A percentile compares a stretch with the other conserved stretches of the same genome.
Conservation (phyloP, 2,113 vertebrate genomes). For the Cyrtonyx montezumae region DNA sequence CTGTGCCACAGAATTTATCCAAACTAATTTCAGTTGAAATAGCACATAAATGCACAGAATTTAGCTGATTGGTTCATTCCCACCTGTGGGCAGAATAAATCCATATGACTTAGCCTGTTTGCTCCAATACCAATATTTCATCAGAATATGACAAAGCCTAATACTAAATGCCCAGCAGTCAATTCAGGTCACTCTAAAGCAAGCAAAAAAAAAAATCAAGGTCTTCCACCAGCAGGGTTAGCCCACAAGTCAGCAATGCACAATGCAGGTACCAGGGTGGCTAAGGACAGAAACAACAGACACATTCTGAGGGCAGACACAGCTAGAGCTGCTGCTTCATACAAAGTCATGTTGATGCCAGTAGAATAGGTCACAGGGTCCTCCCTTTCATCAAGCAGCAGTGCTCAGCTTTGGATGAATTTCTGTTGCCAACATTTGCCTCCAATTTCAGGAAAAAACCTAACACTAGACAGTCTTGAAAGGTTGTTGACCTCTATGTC, state of each 20-base stretch:
- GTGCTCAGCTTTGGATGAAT: neutral
- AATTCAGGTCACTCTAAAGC: neutral
- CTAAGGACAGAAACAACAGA: neutral
- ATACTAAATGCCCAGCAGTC: neutral
- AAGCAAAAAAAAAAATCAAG: neutral
- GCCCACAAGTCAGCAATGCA: no score
- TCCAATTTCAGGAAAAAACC: neutral
- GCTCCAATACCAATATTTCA: neutral
- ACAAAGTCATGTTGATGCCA: neutral
- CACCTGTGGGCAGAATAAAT: neutral
- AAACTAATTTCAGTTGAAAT: neutral
- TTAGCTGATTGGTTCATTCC: neutral
- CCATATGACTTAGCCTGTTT: neutral
- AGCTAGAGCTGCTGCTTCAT: neutral
- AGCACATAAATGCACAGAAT: neutral
- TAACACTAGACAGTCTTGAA: neutral
- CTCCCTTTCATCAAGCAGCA: neutral
- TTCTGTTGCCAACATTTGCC: neutral
- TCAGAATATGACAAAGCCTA: neutral
- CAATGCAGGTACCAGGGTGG: neutral
- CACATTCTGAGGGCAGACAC: neutral
- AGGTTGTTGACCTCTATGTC: neutral
- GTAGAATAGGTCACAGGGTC: neutral
- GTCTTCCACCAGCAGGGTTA: neutral
- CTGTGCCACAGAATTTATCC: neutral